Conservation (phyloP, 64 coral and sea anemone species). For the Catalaphyllia jardinei region DNA sequence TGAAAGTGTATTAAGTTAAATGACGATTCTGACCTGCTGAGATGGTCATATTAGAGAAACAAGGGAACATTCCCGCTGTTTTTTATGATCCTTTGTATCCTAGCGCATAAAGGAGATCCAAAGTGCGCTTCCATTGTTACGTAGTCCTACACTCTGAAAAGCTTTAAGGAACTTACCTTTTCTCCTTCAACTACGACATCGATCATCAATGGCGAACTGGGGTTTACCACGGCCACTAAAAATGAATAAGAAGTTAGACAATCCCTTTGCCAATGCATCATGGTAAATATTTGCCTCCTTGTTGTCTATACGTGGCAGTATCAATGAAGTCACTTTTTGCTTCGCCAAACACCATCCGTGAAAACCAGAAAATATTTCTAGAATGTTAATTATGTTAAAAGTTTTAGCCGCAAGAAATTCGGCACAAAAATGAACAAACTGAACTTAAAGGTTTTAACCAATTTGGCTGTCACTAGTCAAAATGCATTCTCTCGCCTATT, state of each 20-base stretch:
- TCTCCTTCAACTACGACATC: conserved; percentile 31
- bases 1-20: no score
- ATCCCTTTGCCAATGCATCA: no score
- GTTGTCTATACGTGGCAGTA: no score
- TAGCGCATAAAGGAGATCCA: neutral
- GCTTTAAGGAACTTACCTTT: conserved; percentile 31
- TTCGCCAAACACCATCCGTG: no score
- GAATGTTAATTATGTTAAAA: neutral
- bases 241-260: neutral
- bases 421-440: neutral
- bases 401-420: neutral
- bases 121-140: neutral
- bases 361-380: no score
- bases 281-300: no score
- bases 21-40: no score
- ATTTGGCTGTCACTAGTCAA: neutral
- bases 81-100: no score
- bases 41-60: no score
- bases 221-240: neutral
- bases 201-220: neutral
- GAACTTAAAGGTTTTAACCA: neutral
- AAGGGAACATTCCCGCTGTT: no score
- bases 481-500: neutral
- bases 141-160: neutral
- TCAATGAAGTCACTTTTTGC: no score